Evolutionary conservation across 2,888 invertebrate species (phyloP).

Genomic region (Tetragnatha montana): DNA sequence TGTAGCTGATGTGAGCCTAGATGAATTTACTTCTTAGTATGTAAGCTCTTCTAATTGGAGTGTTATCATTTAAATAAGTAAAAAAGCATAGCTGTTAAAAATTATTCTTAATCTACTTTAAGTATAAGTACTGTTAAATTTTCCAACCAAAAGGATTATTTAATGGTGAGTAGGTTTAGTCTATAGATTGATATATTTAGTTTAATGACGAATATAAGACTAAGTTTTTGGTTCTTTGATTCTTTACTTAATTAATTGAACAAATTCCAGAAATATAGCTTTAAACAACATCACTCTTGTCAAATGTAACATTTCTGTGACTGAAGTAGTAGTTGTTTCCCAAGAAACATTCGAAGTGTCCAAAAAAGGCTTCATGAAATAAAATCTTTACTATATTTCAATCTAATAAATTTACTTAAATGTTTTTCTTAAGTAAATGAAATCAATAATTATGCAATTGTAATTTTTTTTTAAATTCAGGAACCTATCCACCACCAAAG

Average conservation of each 20-base stretch:
- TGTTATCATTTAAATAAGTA: neutral
- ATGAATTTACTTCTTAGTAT: neutral
- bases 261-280: too few relatives aligned
- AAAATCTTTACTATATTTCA: neutral
- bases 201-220: too few relatives aligned
- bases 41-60: neutral
- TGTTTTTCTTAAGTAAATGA: neutral
- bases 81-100: neutral
- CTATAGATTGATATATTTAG: too few relatives aligned
- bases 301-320: too few relatives aligned
- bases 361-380: neutral
- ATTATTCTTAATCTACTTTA: too few relatives aligned
- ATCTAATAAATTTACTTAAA: neutral
- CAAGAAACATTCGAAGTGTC: too few relatives aligned
- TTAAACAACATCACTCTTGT: too few relatives aligned
- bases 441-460: neutral
- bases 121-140: too few relatives aligned
- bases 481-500: slow-evolving; percentile 95
- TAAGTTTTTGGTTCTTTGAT: too few relatives aligned
- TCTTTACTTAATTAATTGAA: neutral
- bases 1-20: neutral
- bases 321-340: too few relatives aligned
- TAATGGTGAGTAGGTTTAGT: too few relatives aligned
- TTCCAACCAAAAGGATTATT: too few relatives aligned
- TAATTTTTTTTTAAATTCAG: slow-evolving; percentile 75